Evolutionary conservation across 1,140 invertebrate species (phyloP), one percentile per base, ranked within the genome.

Genomic region (Musca domestica): DNA sequence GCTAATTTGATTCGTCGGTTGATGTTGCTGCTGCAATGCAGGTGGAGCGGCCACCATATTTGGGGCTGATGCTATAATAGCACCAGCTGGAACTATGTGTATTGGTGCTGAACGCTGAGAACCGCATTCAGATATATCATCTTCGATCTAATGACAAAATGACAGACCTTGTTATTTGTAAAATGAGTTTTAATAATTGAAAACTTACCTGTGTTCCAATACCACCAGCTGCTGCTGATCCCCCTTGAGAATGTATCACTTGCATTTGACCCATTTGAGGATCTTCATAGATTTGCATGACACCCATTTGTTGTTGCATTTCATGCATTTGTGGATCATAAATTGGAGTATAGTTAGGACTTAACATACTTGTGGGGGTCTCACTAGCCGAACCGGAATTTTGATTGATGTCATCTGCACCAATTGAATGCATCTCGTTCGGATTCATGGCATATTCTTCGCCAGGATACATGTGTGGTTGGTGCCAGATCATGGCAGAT

Each of bases 261-360:
- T 75, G 75, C n/a, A 79, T 69, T 10, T 74, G 68, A 15, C 73
- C 71, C 61, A 77, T 63, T 63, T 80, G 77, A 6, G 70, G 71
- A 61, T 80, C 76, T 46, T 80, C 78, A 23, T 75, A 80, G 27
- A 80, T 77, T 65, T 80, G 78, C 75, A 80, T 74, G 30, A 80
- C 74, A 30, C 75, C 70, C 78, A 80, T 77, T 66, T 78, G 78
- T 30, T 80, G 78, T 64, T 78, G 76, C 48, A 80, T 72, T 19
- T 80, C 78, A 58, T 80, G 78, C 17, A 80, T 67, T 67, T 80
- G 76, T 49, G 75, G 27, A 66, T 80, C 78, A 66, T 80, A 80
- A 3, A 80, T 78, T 61, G 73, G 65, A 1, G 68, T 64, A 72
- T 80, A 80, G 51, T 72, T 80, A 27, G 78, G 78, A 71, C 78